Evolutionary conservation across 2,888 invertebrate species (phyloP).

Genomic region (Congeria kusceri): DNA sequence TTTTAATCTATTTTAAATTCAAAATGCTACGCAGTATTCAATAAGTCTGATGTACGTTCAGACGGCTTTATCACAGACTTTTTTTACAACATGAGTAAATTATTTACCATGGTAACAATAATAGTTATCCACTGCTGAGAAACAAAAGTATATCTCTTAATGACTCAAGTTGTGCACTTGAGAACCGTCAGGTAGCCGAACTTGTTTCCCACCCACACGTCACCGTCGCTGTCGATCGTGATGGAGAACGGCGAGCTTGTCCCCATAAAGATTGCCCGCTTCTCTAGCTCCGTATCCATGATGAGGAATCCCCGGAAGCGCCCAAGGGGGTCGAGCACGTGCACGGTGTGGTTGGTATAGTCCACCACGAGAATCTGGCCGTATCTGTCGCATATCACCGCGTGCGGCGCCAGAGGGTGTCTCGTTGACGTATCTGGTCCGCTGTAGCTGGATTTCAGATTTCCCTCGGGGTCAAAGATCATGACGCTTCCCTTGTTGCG

Average conservation of each 20-base stretch:
- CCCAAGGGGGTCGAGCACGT: conserved; percentile 59
- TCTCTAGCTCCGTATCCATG: conserved; percentile 64
- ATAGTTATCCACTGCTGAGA: too few relatives aligned
- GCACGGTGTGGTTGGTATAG: conserved; percentile 67
- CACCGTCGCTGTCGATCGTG: conserved; percentile 52
- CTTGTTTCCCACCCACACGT: conserved; percentile 65
- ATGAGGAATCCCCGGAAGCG: conserved; percentile 63
- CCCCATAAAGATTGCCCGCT: conserved; percentile 63
- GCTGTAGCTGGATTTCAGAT: conserved; percentile 47
- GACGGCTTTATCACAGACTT: too few relatives aligned
- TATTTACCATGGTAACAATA: too few relatives aligned
- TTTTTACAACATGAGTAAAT: too few relatives aligned
- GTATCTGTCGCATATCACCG: conserved; percentile 68
- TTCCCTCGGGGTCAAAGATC: conserved; percentile 63
- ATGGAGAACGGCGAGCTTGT: conserved; percentile 64
- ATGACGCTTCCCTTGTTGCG: conserved; percentile 61
- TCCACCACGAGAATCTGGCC: conserved; percentile 72
- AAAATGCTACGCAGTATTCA: too few relatives aligned
- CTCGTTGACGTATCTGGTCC: conserved; percentile 49
- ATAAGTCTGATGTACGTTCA: too few relatives aligned
- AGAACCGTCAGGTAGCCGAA: conserved; percentile 62
- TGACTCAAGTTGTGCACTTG: conserved; percentile 33
- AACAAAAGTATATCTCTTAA: too few relatives aligned
- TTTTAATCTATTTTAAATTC: too few relatives aligned
- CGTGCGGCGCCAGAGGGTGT: conserved; percentile 65